These are phyloP conservation scores for Crocallis elinguaria DNA, from an alignment of 2,888 invertebrate genomes.

Conservation along the genomic window DNA sequence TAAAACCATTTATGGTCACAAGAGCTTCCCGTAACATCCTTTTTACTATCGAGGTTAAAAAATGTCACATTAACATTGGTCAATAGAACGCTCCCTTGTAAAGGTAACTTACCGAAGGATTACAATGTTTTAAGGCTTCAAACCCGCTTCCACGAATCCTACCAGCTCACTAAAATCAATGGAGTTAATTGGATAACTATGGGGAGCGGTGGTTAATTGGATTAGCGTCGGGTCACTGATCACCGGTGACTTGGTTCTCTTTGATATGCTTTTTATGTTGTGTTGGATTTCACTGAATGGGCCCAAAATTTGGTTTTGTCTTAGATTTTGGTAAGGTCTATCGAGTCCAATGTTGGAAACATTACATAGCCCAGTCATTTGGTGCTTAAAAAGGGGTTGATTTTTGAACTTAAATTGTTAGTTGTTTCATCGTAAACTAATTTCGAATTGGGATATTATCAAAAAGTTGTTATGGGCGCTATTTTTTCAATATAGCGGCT, in stretches of 20 bases:
- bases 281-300: conserved; percentile 18
- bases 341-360: too few species aligned
- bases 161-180: conserved; percentile 36
- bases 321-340: not conserved
- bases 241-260: conserved; percentile 32
- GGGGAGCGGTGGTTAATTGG: conserved; percentile 34
- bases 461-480: too few species aligned
- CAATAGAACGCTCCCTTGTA: not conserved
- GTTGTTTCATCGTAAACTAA: too few species aligned
- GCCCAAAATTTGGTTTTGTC: conserved; percentile 1
- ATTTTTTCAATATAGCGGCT: too few species aligned
- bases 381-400: too few species aligned
- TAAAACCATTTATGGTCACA: too few species aligned
- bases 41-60: not conserved
- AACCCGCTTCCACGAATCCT: conserved; percentile 14
- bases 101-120: conserved; percentile 4
- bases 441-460: too few species aligned
- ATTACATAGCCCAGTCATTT: too few species aligned
- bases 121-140: conserved; percentile 27
- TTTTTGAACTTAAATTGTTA: too few species aligned
- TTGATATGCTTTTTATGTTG: conserved; percentile 31
- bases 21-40: too few species aligned
- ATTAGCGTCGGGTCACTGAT: conserved; percentile 35
- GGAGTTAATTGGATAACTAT: conserved; percentile 37
- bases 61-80: not conserved